These are phyloP conservation scores for Catalaphyllia jardinei DNA, from an alignment of 64 coral and sea anemone species.

Conservation along the genomic window DNA sequence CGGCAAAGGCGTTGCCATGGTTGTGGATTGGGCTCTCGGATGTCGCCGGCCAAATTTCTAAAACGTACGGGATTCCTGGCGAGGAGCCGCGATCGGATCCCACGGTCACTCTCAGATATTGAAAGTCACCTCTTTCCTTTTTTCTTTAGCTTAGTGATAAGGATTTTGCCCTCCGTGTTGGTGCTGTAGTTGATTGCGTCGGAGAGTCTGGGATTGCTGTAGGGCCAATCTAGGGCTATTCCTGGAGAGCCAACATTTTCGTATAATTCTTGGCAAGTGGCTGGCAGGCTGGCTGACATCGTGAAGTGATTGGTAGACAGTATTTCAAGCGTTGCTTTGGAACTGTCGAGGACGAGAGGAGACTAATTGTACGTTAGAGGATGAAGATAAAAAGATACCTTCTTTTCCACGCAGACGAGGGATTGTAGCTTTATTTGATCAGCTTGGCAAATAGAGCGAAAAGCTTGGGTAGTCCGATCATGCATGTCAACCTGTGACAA, in stretches of 20 bases:
- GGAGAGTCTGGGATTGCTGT: not conserved
- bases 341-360: conserved; percentile 22
- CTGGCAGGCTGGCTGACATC: conserved; percentile 31
- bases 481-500: not conserved
- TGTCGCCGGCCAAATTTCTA: conserved; percentile 37
- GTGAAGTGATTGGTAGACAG: conserved; percentile 1
- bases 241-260: conserved; percentile 17
- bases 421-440: not conserved
- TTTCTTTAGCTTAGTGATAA: conserved; percentile 23
- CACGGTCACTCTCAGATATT: conserved; percentile 48
- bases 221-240: conserved; percentile 15
- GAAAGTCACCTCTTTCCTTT: not conserved
- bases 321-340: conserved; percentile 13
- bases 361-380: conserved; percentile 6
- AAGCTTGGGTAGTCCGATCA: not conserved
- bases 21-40: conserved; percentile 38
- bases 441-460: not conserved
- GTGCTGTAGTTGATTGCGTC: conserved; percentile 60
- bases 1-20: conserved; percentile 52
- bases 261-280: conserved; percentile 30
- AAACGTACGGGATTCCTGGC: conserved; percentile 42
- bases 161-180: conserved; percentile 25
- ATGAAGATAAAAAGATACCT: conserved; percentile 14
- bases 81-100: conserved; percentile 17
- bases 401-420: not conserved